A percentile compares a stretch with the other conserved stretches of the same genome.
Conservation (phyloP, 2,888 invertebrate species). For the Gnatocerus cornutus region DNA sequence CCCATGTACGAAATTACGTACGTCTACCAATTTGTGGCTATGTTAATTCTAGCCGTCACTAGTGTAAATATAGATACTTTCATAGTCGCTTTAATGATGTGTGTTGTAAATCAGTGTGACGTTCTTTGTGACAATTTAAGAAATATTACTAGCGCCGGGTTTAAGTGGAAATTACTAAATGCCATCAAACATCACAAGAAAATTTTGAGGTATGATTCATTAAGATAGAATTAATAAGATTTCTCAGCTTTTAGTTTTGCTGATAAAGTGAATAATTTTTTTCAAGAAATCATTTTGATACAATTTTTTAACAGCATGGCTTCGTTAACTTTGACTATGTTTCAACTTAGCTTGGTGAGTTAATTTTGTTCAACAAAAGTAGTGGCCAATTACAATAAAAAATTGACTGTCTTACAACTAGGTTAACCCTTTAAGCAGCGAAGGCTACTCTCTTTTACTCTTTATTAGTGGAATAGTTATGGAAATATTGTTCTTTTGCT, state of each 20-base stretch:
- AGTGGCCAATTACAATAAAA: no score
- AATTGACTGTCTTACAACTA: slow-evolving; percentile 4
- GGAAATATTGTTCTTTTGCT: slow-evolving; percentile 26
- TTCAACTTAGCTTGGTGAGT: slow-evolving; percentile 31
- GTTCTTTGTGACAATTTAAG: slow-evolving; percentile 19
- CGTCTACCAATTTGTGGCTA: slow-evolving; percentile 34
- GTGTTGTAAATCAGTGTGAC: slow-evolving; percentile 6
- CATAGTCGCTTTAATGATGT: slow-evolving; percentile 30
- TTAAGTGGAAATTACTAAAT: not conserved
- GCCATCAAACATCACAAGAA: slow-evolving; percentile 20
- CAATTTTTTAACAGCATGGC: slow-evolving; percentile 25
- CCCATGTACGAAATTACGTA: slow-evolving; percentile 46
- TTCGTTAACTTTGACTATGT: slow-evolving; percentile 17
- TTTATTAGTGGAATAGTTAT: slow-evolving; percentile 14
- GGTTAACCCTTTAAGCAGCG: slow-evolving; percentile 14
- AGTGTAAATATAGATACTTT: slow-evolving; percentile 43
- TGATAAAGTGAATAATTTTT: slow-evolving; percentile 7
- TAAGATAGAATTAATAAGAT: not conserved
- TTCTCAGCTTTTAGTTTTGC: slow-evolving; percentile 21
- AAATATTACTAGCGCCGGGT: not conserved
- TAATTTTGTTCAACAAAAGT: no score
- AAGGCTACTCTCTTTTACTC: not conserved
- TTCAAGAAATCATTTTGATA: slow-evolving; percentile 14
- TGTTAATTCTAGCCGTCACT: slow-evolving; percentile 13
- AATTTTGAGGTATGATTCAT: slow-evolving; percentile 23